These are phyloP conservation scores for Drosophila serrata DNA, from an alignment of 1,140 invertebrate species.

Conservation along the genomic window DNA sequence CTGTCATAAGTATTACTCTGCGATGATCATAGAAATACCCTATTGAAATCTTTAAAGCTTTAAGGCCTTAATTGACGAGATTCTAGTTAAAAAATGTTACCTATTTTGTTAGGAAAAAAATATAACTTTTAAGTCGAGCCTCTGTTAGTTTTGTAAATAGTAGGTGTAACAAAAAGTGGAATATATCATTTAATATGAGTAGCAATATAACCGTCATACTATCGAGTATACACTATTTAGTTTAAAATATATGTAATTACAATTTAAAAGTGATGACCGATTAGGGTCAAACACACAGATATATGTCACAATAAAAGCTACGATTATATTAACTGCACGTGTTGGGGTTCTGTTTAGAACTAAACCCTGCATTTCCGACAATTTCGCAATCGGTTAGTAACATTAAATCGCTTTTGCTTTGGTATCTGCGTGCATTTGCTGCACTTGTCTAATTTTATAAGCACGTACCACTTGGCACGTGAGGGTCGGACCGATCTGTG, in stretches of 20 bases:
- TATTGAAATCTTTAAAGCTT: background rate
- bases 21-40: background rate
- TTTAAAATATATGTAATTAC: background rate
- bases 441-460: conserved; percentile 40
- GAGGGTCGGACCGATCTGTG: conserved; percentile 38
- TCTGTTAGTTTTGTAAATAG: background rate
- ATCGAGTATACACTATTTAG: background rate
- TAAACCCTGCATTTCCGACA: conserved; percentile 9
- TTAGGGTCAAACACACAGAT: background rate
- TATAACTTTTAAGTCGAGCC: background rate
- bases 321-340: conserved; percentile 23
- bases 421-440: conserved; percentile 37
- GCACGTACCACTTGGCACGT: conserved; percentile 63
- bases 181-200: background rate
- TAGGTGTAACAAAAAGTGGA: background rate
- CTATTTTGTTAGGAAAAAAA: background rate
- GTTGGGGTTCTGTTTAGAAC: conserved; percentile 6
- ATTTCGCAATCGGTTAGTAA: background rate
- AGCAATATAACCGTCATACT: conserved; percentile 1
- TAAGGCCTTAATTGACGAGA: background rate
- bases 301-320: conserved; percentile 12
- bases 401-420: background rate
- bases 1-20: background rate
- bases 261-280: conserved; percentile 11
- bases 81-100: background rate